Percentiles rank a stretch among this genome's conserved stretches.
phyloP scores from a whole-genome alignment of 2,113 vertebrate species.

The Mormoops blainvillei region DNA sequence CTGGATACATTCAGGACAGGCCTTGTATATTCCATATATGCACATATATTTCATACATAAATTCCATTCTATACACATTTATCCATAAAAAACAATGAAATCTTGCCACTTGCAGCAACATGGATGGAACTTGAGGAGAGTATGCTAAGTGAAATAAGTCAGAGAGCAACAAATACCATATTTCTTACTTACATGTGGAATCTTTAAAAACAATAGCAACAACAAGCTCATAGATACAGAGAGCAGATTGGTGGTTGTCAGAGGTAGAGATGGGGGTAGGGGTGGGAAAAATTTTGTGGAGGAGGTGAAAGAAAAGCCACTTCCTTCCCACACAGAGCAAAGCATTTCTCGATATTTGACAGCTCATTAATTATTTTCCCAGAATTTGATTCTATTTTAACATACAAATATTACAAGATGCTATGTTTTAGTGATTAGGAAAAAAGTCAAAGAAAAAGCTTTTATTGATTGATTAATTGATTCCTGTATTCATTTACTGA shows the following conservation, averaged over 20 bases:
- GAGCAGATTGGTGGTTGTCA: background rate
- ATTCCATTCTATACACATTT: too few species aligned
- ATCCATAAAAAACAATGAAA: too few species aligned
- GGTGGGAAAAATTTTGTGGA: background rate
- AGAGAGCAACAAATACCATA: background rate
- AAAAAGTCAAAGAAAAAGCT: background rate
- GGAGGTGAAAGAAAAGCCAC: background rate
- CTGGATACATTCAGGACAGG: too few species aligned
- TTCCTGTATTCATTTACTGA: background rate
- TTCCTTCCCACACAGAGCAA: background rate
- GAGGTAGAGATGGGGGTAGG: background rate
- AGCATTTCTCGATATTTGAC: background rate
- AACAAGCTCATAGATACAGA: background rate
- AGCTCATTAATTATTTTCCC: background rate
- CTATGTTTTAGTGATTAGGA: background rate
- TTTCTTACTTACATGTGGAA: background rate
- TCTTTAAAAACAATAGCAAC: background rate
- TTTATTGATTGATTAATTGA: background rate
- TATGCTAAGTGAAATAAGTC: background rate
- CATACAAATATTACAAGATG: background rate
- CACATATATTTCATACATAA: too few species aligned
- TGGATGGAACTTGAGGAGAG: background rate
- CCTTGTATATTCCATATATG: too few species aligned
- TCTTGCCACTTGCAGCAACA: too few species aligned
- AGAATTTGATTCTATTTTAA: background rate